Evolutionary conservation across 2,113 vertebrate genomes (phyloP), one percentile per base, ranked within the genome.

Genomic region (Myodes glareolus): DNA sequence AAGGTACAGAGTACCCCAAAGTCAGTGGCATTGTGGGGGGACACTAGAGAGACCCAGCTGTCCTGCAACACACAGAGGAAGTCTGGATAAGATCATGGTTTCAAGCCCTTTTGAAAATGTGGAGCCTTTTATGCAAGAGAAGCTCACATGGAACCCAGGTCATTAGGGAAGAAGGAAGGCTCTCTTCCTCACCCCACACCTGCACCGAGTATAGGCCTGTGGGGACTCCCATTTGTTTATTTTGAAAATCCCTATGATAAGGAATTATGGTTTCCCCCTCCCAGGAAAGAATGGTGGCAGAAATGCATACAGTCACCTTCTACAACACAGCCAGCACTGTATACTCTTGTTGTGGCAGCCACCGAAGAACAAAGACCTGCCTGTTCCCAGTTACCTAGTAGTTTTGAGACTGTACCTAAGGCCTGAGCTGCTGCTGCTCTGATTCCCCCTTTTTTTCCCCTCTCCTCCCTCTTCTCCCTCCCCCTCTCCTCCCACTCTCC

Each of bases 1-100:
- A 99, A 99, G 99, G 99, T 99, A 88, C 47, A 25, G 33, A 2
- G 17, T 12, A 3, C 10, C 61, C 61, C 29, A 11, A 29, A 29
- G n/a, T 39, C 7, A 11, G 61, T 9, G 25, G n/a, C n/a, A 19
- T 25, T n/a, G 9, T 36, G 11, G 21, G 36, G 14, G 27, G 10
- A 2, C 21, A 17, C 78, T 31, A 31, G 45, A 50, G 58, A 78
- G 45, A 29, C 5, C 0, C 3, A 3, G 8, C 5, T 13, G 21
- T 33, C 45, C 0, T 27, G 14, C 36, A 39, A 19, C 27, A 0
- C 72, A 55, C 47, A 27, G 75, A 65, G 92, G 73, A n/a, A 58
- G 13, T 33, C 50, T 67, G 65, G 65, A 67, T 67, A 13, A 67
- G 65, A 67, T 27, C 27, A 33, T 29, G 9, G 70, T 63, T 33